Evolutionary conservation across 2,888 invertebrate genomes (phyloP).

Genomic region (Rhagophthalmus giganteus): DNA sequence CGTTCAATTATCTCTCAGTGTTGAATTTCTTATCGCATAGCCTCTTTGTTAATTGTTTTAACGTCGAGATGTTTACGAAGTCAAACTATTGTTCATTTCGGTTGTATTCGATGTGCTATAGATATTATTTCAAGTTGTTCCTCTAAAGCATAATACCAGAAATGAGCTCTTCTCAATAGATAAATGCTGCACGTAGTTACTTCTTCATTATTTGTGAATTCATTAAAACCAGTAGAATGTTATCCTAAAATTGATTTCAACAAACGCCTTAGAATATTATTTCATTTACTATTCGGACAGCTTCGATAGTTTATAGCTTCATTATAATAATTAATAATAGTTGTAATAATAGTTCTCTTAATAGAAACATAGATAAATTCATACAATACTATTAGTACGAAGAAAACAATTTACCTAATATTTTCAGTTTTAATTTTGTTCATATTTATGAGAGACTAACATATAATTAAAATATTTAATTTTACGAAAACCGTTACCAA

Average conservation of each 20-base stretch:
- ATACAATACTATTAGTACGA: too few species aligned
- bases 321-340: too few species aligned
- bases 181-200: not conserved
- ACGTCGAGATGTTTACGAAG: conserved; percentile 31
- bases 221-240: not conserved
- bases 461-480: too few species aligned
- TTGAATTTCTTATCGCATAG: conserved; percentile 30
- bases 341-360: too few species aligned
- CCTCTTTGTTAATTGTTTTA: conserved; percentile 33
- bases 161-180: not conserved
- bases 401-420: too few species aligned
- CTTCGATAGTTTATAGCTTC: too few species aligned
- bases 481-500: too few species aligned
- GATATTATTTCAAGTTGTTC: conserved; percentile 18
- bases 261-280: too few species aligned
- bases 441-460: too few species aligned
- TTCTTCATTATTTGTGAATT: not conserved
- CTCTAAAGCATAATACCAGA: not conserved
- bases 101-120: conserved; percentile 20
- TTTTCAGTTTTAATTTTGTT: too few species aligned
- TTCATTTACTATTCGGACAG: too few species aligned
- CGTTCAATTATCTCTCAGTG: conserved; percentile 32
- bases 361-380: too few species aligned
- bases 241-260: not conserved
- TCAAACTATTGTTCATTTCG: conserved; percentile 30